Conservation (phyloP, 2,113 vertebrate species). For the Cairina moschata region DNA sequence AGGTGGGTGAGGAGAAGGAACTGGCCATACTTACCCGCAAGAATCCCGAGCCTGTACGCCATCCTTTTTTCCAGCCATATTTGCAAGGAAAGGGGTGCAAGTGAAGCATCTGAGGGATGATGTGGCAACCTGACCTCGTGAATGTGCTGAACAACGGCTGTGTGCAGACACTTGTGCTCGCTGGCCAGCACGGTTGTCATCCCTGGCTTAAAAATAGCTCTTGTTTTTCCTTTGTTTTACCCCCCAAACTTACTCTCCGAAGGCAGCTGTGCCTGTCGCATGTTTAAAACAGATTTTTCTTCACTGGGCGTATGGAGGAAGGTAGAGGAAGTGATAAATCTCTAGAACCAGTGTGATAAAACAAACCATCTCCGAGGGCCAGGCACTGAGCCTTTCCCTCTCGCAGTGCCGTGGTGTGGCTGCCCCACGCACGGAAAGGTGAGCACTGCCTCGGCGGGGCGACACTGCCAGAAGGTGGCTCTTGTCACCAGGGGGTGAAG, state of each 20-base stretch:
- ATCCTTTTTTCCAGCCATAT: neutral
- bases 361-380: neutral
- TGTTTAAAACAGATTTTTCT: constrained; percentile 63
- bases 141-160: neutral
- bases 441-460: neutral
- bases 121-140: neutral
- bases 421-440: neutral
- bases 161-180: neutral
- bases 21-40: fast-evolving
- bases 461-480: neutral
- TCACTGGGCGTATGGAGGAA: neutral
- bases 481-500: neutral
- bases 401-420: neutral
- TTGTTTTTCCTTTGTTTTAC: constrained; percentile 13
- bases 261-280: constrained; percentile 2
- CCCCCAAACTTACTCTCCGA: neutral
- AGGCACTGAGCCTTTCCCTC: neutral
- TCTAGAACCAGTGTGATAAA: constrained; percentile 17
- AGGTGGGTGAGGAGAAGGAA: neutral
- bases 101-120: neutral
- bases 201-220: constrained; percentile 14
- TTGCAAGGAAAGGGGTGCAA: neutral
- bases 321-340: constrained; percentile 69
- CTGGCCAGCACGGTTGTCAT: neutral
- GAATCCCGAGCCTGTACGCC: neutral